Conservation (phyloP, 2,113 vertebrate genomes). For the Suncus etruscus region DNA sequence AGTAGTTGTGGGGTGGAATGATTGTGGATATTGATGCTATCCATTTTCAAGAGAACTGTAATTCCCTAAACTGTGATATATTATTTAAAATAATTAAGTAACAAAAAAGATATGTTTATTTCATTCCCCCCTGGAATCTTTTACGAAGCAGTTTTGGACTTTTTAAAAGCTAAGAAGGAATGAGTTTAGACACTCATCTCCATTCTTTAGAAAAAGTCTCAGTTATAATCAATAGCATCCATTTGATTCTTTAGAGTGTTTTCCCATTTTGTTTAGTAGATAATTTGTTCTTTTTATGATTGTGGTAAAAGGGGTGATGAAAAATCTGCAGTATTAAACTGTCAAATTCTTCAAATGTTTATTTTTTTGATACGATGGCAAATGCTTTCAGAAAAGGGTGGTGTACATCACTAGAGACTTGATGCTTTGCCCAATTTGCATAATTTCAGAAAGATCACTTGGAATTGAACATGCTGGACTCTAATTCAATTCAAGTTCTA, state of each 20-base stretch:
- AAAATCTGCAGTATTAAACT: too few species aligned
- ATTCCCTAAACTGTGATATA: too few species aligned
- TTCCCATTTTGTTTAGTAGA: background rate
- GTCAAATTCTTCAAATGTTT: too few species aligned
- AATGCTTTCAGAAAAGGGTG: background rate
- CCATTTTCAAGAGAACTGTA: too few species aligned
- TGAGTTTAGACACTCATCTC: conserved; percentile 32
- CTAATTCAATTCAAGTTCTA: background rate
- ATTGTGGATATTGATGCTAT: too few species aligned
- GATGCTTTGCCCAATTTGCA: background rate
- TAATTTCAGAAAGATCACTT: conserved; percentile 11
- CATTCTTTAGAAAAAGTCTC: background rate
- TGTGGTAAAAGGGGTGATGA: background rate
- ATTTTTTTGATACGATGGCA: background rate
- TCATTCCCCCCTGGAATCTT: conserved; percentile 6
- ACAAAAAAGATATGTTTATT: conserved; percentile 20
- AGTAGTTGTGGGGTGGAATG: too few species aligned
- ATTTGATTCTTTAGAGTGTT: conserved; percentile 23
- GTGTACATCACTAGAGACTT: background rate
- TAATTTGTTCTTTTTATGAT: conserved; percentile 17
- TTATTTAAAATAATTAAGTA: background rate
- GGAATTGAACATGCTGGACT: background rate
- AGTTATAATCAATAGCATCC: background rate
- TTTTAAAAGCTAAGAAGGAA: background rate
- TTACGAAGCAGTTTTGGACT: background rate